These are phyloP conservation scores for Aulostomus chinensis DNA, from an alignment of 2,797 vertebrate genomes.

Conservation along the genomic window DNA sequence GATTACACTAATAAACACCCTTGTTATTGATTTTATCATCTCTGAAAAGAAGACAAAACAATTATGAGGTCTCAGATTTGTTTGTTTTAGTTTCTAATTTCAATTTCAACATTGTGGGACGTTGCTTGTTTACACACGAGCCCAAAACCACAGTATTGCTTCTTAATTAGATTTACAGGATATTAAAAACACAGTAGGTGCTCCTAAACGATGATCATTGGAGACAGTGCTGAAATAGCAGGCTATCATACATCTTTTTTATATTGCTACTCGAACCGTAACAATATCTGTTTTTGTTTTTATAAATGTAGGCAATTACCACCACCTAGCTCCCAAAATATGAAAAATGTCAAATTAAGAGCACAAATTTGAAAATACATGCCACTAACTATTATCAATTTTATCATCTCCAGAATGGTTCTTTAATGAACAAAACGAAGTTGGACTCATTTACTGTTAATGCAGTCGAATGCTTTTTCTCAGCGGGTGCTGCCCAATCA, in stretches of 20 bases:
- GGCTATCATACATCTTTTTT: slow-evolving; percentile 67
- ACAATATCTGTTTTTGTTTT: slow-evolving; percentile 74
- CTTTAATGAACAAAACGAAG: slow-evolving; percentile 79
- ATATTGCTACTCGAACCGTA: slow-evolving; percentile 63
- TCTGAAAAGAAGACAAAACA: slow-evolving; percentile 25
- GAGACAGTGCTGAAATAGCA: slow-evolving; percentile 71
- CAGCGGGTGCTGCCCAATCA: slow-evolving; percentile 80
- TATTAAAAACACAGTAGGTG: slow-evolving; percentile 83
- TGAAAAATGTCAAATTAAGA: slow-evolving; percentile 68
- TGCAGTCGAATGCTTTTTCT: slow-evolving; percentile 81
- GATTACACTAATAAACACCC: slow-evolving; percentile 51
- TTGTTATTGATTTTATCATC: slow-evolving; percentile 68
- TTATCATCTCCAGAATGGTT: slow-evolving; percentile 69
- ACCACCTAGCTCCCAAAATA: slow-evolving; percentile 56
- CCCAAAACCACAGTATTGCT: slow-evolving; percentile 74
- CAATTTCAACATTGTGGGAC: slow-evolving; percentile 54
- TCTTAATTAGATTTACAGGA: slow-evolving; percentile 81
- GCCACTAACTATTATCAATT: slow-evolving; percentile 63
- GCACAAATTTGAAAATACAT: slow-evolving; percentile 61
- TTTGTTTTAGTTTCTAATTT: slow-evolving; percentile 60
- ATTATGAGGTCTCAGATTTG: slow-evolving; percentile 45
- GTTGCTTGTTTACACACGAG: slow-evolving; percentile 63
- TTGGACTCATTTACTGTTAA: slow-evolving; percentile 80
- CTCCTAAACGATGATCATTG: slow-evolving; percentile 78
- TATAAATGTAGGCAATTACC: slow-evolving; percentile 73